These are phyloP conservation scores for Perccottus glenii DNA, from an alignment of 2,113 vertebrate genomes.

Conservation along the genomic window DNA sequence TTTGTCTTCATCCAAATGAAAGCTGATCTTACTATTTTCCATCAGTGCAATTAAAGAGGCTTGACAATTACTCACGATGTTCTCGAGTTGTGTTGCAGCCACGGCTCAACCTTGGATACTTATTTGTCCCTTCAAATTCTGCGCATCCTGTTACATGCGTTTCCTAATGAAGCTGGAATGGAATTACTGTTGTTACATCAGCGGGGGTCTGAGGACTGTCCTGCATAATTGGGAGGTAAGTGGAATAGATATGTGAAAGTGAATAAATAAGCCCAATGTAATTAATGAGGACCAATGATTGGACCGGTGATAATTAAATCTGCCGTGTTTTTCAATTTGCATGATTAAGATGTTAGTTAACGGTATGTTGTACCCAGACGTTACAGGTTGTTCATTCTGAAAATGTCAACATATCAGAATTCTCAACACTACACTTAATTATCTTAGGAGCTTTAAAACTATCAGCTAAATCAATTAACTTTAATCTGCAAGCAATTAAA, in stretches of 20 bases:
- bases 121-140: constrained; percentile 45
- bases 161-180: constrained; percentile 61
- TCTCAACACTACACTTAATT: constrained; percentile 79
- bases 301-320: constrained; percentile 77
- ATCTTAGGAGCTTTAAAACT: constrained; percentile 76
- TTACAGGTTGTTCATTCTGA: constrained; percentile 77
- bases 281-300: constrained; percentile 77
- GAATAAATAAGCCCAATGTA: constrained; percentile 75
- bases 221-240: constrained; percentile 73
- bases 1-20: constrained; percentile 12
- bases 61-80: constrained; percentile 20
- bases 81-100: constrained; percentile 19
- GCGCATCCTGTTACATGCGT: constrained; percentile 43
- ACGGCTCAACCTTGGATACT: constrained; percentile 35
- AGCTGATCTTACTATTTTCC: constrained; percentile 5
- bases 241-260: constrained; percentile 73
- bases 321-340: constrained; percentile 77
- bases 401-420: constrained; percentile 83
- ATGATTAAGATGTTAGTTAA: constrained; percentile 80
- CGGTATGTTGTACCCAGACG: constrained; percentile 63
- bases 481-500: constrained; percentile 78
- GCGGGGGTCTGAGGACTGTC: constrained; percentile 63
- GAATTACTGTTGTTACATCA: constrained; percentile 64
- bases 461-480: constrained; percentile 80
- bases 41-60: background rate